Base-by-base conservation (phyloP, 2,113 vertebrate species). In the Pholis gunnellus region DNA sequence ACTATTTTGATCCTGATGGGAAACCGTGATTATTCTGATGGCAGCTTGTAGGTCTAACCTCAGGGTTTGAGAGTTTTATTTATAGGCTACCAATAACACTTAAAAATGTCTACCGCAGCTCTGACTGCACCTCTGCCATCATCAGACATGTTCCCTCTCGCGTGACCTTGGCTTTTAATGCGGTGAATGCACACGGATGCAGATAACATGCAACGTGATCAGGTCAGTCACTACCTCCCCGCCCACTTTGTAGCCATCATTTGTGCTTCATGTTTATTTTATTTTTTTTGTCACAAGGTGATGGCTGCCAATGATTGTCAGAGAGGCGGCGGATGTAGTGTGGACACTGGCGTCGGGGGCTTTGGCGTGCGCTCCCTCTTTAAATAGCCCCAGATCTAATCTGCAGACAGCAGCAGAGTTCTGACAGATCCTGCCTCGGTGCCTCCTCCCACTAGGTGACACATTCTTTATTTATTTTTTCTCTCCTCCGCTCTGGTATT, bases 351-450 rank as follows among this genome's bases (percentile, higher is more conserved):
- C 56, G 48, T 84, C 18, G 48, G 73, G 84, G 63, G 86, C 78
- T 71, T 72, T 85, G 88, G 73, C 25, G 44, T 85, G 86, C 86
- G 82, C 72, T 90, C 89, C 85, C 86, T 94, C 91, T 92, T 91
- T 94, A 94, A 94, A 95, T 95, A 94, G 93, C 93, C 89, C 79
- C 80, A 91, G 92, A 95, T 95, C 89, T 93, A 94, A 95, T 95
- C 93, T 94, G 91, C 93, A 93, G 94, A 94, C 93, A 95, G 91
- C 94, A 95, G 91, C 83, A 92, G 83, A 94, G 91, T 94, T 94
- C 93, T 95, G 94, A 95, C 94, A 95, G 94, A 93, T 94, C 82
- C 85, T 90, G 91, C 93, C 91, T 91, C 75, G 66, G 85, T 93
- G 79, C 83, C 91, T 94, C 91, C 94, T 93, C 92, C 91, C 89